Conservation (phyloP, 2,797 vertebrate species). For the Macropodus opercularis region DNA sequence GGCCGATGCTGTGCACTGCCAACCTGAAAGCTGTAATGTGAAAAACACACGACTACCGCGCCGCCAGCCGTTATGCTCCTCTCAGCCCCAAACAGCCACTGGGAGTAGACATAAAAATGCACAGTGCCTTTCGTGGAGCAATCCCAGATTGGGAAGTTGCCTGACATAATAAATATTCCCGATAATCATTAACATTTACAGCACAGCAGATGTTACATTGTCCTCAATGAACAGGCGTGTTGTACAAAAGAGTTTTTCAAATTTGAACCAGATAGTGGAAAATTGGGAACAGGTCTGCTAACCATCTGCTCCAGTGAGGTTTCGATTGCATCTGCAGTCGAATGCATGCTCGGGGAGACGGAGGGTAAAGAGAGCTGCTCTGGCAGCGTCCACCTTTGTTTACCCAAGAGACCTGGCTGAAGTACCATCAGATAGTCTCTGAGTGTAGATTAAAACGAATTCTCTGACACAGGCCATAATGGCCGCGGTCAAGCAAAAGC, state of each 20-base stretch:
- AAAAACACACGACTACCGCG: conserved; percentile 43
- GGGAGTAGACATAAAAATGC: conserved; percentile 49
- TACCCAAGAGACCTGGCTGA: conserved; percentile 63
- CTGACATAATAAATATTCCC: conserved; percentile 69
- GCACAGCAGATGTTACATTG: conserved; percentile 68
- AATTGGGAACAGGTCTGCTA: conserved; percentile 64
- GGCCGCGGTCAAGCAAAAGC: conserved; percentile 28
- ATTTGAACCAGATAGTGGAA: conserved; percentile 70
- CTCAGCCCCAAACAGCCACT: conserved; percentile 17
- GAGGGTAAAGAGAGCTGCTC: conserved; percentile 58
- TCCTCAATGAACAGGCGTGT: conserved; percentile 51
- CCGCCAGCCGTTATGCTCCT: conserved; percentile 6
- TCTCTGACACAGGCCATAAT: conserved; percentile 34
- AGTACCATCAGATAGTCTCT: conserved; percentile 53
- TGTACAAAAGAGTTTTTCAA: conserved; percentile 65
- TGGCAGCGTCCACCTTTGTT: conserved; percentile 71
- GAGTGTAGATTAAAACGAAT: conserved; percentile 63
- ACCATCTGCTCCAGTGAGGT: conserved; percentile 74
- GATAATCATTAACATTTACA: conserved; percentile 76
- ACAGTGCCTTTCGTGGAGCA: conserved; percentile 36
- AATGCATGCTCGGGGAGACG: conserved; percentile 73
- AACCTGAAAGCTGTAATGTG: conserved; percentile 48
- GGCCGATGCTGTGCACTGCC: conserved; percentile 26
- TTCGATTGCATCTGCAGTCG: conserved; percentile 51
- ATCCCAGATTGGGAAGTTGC: conserved; percentile 58